Base-by-base conservation (phyloP, 1,140 invertebrate genomes). In the Danaus melanippus region DNA sequence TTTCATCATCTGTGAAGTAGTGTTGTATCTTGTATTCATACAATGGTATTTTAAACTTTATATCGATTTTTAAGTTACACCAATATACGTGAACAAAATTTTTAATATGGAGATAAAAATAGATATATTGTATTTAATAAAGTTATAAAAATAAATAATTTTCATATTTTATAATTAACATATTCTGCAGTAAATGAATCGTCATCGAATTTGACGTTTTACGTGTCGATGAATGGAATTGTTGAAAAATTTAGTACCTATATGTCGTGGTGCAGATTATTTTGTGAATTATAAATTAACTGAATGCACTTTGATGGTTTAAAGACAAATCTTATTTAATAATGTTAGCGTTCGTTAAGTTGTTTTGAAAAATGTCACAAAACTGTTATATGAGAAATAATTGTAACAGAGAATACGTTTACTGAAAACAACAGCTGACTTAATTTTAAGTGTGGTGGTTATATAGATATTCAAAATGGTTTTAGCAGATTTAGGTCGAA, bases 401-500 rank as follows among this genome's bases (percentile, higher is more conserved):
- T 48, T 43, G 17, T 42, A 21, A 32, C 21, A 32, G 21, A 32
- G 6, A 32, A 60, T 54, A 46, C 40, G 41, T 52, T 47, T 56
- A 21, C 41, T 17, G 21, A 59, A 42, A n/a, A 49, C 32, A 53
- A 59, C 57, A 59, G 57, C 47, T 59, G 57, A 53, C 51, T 41
- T 11, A 39, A 49, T 17, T 56, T 44, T 46, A 39, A 49, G 46
- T 44, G 49, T 60, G 49, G 53, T 52, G 17, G 11, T 17, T 15
- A 45, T 52, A 58, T 62, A 58, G 41, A 47, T 62, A 64, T 62
- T 55, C 74, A 86, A 79, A 61, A 99, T 99, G 98, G 98, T 99
- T 85, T 96, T 99, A 91, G 98, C 98, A 71, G 98, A 99, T 91
- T 93, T 99, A 85, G 98, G 98, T 76, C 92, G 98, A 81, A 99